Base-by-base conservation (phyloP, 1,140 invertebrate genomes). In the Phymastichus coffea region DNA sequence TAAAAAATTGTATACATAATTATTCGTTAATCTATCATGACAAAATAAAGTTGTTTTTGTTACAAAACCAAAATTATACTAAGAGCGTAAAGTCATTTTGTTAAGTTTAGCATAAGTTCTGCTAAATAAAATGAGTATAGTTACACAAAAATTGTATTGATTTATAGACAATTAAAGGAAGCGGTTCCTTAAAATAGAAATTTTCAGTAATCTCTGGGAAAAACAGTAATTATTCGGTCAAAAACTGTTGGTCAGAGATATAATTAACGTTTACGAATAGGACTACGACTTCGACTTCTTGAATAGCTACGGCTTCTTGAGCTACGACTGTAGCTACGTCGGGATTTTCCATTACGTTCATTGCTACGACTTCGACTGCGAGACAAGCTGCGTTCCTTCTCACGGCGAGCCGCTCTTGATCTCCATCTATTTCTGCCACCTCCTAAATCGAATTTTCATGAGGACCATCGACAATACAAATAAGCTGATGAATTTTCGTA, bases 381-480 rank as follows among this genome's bases (percentile, higher is more conserved):
- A 8, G 76, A 74, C 15, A 72, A 73, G 38, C 76, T 79, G 25
- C 77, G 73, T 6, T 78, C 76, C 48, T 73, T 74, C 30, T 75
- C 77, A 4, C 69, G 66, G 14, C 75, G 66, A 7, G 67, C 68
- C 7, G 67, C 69, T 49, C 75, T 70, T 1, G 68, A 64, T 49
- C 78, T 71, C 77, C 77, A 80, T 66, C 76, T 70, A 47, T 73
- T 80, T 64, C 77, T 74, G 49, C 75, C 74, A 53, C 77, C 77
- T 77, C 6, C 6, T 33, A n/a, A n/a, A n/a, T n/a, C n/a, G n/a
- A n/a, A n/a, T n/a, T n/a, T n/a, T n/a, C n/a, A n/a, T n/a, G n/a
- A n/a, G n/a, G n/a, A n/a, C n/a, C n/a, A n/a, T n/a, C n/a, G n/a
- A n/a, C n/a, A n/a, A n/a, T n/a, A n/a, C n/a, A n/a, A n/a, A n/a